A percentile compares a stretch with the other conserved stretches of the same genome.
phyloP scores from a whole-genome alignment of 2,113 vertebrate genomes.

The Carassius carassius region DNA sequence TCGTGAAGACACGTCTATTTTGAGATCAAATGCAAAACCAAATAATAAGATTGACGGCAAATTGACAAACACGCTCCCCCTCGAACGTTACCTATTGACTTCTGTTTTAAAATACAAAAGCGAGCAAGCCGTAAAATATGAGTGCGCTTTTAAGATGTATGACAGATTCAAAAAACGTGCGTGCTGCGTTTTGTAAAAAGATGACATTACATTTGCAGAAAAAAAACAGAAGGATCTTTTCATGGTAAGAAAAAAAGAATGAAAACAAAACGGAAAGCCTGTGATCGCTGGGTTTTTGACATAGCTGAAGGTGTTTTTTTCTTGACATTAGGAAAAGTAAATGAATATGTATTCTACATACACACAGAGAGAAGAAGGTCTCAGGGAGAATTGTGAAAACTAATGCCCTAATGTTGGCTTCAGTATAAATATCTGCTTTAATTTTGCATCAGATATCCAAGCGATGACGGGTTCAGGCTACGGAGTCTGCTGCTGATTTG shows the following conservation, averaged over 20 bases:
- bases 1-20: slow-evolving; percentile 71
- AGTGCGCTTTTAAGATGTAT: slow-evolving; percentile 66
- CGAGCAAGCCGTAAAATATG: slow-evolving; percentile 65
- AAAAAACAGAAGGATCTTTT: slow-evolving; percentile 56
- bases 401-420: slow-evolving; percentile 36
- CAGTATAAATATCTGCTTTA: slow-evolving; percentile 50
- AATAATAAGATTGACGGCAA: slow-evolving; percentile 71
- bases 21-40: slow-evolving; percentile 73
- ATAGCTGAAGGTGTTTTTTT: slow-evolving; percentile 15
- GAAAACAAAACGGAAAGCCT: slow-evolving; percentile 18
- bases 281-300: slow-evolving; percentile 39
- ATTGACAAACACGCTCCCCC: slow-evolving; percentile 69
- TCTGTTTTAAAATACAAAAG: slow-evolving; percentile 71
- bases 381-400: slow-evolving; percentile 23
- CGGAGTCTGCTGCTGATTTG: slow-evolving; percentile 53
- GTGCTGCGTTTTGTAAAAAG: slow-evolving; percentile 68
- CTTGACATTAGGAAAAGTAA: slow-evolving; percentile 15
- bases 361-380: slow-evolving; percentile 2
- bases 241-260: slow-evolving; percentile 12
- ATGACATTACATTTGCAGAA: slow-evolving; percentile 69
- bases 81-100: slow-evolving; percentile 74
- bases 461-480: slow-evolving; percentile 26
- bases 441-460: slow-evolving; percentile 54
- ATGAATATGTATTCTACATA: slow-evolving; percentile 32
- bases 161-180: slow-evolving; percentile 71